Percentiles rank a stretch among this genome's conserved stretches.
These are phyloP conservation scores for Phyllopteryx taeniolatus DNA, from an alignment of 2,113 vertebrate species.

Conservation along the genomic window DNA sequence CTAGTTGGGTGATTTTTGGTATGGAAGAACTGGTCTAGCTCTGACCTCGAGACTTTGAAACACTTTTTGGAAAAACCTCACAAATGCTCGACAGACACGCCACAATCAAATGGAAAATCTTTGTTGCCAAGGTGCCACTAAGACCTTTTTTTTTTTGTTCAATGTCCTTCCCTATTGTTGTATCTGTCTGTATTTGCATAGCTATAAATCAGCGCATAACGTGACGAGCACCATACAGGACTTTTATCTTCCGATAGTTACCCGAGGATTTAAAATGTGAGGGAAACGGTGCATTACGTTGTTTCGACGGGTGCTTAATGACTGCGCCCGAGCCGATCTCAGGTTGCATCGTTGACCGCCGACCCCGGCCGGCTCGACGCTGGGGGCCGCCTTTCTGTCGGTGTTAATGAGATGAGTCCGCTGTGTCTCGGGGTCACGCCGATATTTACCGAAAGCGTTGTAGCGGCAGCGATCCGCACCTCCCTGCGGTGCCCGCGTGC, in stretches of 20 bases:
- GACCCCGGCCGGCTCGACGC: conserved; percentile 49
- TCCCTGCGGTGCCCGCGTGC: conserved; percentile 47
- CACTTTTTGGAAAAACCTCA: too few relatives aligned
- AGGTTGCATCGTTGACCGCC: conserved; percentile 30
- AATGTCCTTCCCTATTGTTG: too few relatives aligned
- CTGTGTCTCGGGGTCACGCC: conserved; percentile 58
- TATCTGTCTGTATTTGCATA: background rate
- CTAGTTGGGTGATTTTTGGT: too few relatives aligned
- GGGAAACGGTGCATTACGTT: conserved; percentile 21
- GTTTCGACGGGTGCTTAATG: conserved; percentile 57
- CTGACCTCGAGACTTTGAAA: too few relatives aligned
- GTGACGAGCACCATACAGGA: background rate
- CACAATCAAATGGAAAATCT: too few relatives aligned
- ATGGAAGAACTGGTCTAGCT: too few relatives aligned
- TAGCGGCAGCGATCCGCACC: conserved; percentile 50
- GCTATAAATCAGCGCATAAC: background rate
- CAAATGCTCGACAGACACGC: too few relatives aligned
- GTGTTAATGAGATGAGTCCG: conserved; percentile 70
- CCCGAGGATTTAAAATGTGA: conserved; percentile 16
- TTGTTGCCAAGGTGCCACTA: too few relatives aligned
- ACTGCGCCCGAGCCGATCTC: conserved; percentile 36
- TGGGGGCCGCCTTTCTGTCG: conserved; percentile 55
- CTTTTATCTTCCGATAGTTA: conserved; percentile 22
- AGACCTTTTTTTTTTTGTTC: too few relatives aligned
- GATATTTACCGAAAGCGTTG: conserved; percentile 64